A percentile compares a stretch with the other conserved stretches of the same genome.
Conservation (phyloP, 2,797 vertebrate species). For the Rhynchonycteris naso region DNA sequence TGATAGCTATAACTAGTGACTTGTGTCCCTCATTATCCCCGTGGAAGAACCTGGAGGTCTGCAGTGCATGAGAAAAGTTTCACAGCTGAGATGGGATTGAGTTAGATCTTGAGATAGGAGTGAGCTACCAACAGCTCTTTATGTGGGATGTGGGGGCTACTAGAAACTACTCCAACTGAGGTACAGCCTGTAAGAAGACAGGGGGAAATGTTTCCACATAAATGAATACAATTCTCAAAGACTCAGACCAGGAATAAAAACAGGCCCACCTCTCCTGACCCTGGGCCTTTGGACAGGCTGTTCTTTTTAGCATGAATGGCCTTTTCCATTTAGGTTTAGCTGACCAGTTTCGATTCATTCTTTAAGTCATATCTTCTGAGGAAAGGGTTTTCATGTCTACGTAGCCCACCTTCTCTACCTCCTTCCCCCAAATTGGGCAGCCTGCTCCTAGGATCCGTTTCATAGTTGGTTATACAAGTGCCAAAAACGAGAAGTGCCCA, state of each 20-base stretch:
- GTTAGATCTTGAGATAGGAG: not conserved
- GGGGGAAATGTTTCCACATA: not conserved
- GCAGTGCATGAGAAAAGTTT: not conserved
- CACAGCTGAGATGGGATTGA: not conserved
- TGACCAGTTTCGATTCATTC: not conserved
- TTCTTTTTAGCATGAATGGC: not conserved
- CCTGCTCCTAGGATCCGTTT: not conserved
- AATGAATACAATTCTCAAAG: not conserved
- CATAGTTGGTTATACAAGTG: not conserved
- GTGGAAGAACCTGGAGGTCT: not conserved
- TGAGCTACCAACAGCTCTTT: not conserved
- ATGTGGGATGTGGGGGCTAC: not conserved
- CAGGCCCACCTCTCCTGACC: not conserved
- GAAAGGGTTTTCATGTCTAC: not conserved
- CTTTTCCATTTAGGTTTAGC: not conserved
- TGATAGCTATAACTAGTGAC: not conserved
- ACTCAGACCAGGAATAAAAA: not conserved
- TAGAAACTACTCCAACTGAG: not conserved
- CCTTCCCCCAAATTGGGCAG: not conserved
- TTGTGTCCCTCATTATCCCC: not conserved
- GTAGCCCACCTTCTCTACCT: not conserved
- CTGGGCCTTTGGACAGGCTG: not conserved
- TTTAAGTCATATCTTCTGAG: not conserved
- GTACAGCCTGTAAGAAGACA: not conserved
- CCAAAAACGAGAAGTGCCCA: too few relatives aligned